phyloP scores from a whole-genome alignment of 2,888 invertebrate species.

The Rhogogaster chlorosoma region DNA sequence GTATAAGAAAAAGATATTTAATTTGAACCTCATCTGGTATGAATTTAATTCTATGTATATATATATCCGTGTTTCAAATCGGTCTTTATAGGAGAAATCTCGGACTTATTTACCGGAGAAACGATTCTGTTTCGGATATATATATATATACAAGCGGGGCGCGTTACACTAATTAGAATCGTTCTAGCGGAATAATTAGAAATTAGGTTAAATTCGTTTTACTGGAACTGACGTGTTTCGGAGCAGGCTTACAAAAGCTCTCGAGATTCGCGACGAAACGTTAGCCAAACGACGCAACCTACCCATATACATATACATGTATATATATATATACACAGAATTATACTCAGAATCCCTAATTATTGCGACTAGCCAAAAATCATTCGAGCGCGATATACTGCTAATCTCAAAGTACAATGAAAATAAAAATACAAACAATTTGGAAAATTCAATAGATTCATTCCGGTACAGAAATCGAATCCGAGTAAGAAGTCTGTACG shows the following conservation, averaged over 20 bases:
- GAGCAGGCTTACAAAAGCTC: slow-evolving; percentile 45
- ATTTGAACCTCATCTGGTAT: neutral
- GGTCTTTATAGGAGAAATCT: neutral
- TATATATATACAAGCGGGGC: slow-evolving; percentile 24
- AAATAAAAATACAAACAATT: neutral
- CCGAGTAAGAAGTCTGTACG: neutral
- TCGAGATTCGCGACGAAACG: slow-evolving; percentile 33
- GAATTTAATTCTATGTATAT: neutral
- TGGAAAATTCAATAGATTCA: neutral
- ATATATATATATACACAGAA: neutral
- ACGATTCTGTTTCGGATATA: slow-evolving; percentile 33
- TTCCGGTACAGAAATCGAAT: neutral
- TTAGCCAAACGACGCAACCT: slow-evolving; percentile 35
- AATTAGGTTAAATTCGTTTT: slow-evolving; percentile 62
- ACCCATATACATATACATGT: neutral
- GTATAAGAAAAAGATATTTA: neutral
- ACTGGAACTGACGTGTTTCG: slow-evolving; percentile 49
- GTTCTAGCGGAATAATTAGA: slow-evolving; percentile 70
- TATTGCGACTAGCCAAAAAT: slow-evolving; percentile 1
- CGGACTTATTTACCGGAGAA: slow-evolving; percentile 17
- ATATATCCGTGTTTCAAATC: neutral
- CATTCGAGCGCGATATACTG: no score
- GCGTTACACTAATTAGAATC: slow-evolving; percentile 68
- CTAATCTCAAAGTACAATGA: neutral
- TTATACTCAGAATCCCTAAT: slow-evolving; percentile 16